Percentiles rank a stretch among this genome's conserved stretches.
phyloP scores from a whole-genome alignment of 2,888 invertebrate genomes.

The Eustalomyia histrio region DNA sequence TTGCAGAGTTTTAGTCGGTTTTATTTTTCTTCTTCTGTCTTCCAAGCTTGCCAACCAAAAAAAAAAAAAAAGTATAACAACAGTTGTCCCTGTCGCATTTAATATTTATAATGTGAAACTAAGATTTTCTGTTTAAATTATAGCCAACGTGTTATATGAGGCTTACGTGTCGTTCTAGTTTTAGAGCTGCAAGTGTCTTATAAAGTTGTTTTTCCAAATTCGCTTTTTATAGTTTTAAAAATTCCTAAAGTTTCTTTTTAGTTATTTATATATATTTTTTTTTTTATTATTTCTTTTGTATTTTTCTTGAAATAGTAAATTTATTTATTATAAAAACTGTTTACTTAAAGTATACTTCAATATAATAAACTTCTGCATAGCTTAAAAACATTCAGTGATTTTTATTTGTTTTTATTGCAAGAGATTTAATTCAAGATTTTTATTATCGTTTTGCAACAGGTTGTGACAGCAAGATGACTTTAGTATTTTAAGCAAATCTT shows the following conservation, averaged over 20 bases:
- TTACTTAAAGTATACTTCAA: constrained; percentile 16
- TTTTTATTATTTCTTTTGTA: constrained; percentile 14
- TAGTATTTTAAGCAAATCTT: no score
- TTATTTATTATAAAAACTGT: constrained; percentile 22
- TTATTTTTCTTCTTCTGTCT: no score
- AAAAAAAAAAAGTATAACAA: not conserved
- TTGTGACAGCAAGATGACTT: no score
- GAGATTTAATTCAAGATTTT: not conserved
- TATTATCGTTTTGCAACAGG: no score
- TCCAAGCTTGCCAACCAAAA: not conserved
- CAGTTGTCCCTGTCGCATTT: no score
- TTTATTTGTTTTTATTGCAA: constrained; percentile 1
- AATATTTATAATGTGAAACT: no score
- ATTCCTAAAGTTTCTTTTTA: not conserved
- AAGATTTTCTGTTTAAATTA: not conserved
- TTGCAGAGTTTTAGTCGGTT: constrained; percentile 28
- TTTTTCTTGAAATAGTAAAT: not conserved
- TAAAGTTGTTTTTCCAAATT: not conserved
- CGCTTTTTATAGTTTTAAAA: not conserved
- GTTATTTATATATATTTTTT: not conserved
- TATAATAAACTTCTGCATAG: not conserved
- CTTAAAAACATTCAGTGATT: not conserved
- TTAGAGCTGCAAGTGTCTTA: not conserved
- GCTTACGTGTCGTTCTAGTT: not conserved
- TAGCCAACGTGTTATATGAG: not conserved